These are phyloP conservation scores for Calyptommatus sinebrachiatus DNA, from an alignment of 2,113 vertebrate genomes.

Conservation along the genomic window DNA sequence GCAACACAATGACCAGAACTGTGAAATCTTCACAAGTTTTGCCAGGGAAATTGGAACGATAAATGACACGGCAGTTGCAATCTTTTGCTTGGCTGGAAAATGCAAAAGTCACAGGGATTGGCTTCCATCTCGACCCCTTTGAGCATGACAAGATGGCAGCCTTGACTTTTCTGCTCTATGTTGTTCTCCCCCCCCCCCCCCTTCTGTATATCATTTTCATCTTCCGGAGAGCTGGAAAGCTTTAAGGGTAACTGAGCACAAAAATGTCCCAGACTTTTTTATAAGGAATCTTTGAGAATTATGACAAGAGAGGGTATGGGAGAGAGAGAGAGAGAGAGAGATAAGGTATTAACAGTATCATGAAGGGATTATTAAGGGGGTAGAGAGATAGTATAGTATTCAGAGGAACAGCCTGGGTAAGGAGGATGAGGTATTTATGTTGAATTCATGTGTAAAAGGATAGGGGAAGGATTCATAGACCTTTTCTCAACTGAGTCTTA, in stretches of 20 bases:
- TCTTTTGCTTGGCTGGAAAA: constrained; percentile 48
- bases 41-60: constrained; percentile 58
- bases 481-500: no score
- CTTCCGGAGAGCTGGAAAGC: constrained; percentile 33
- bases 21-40: constrained; percentile 54
- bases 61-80: constrained; percentile 41
- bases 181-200: constrained; percentile 13
- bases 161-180: constrained; percentile 45
- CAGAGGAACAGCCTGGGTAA: constrained; percentile 42
- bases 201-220: constrained; percentile 42
- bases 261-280: constrained; percentile 39
- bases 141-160: constrained; percentile 41
- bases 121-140: neutral
- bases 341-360: constrained; percentile 35
- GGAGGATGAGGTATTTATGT: constrained; percentile 33
- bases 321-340: no score
- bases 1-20: constrained; percentile 51
- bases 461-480: no score
- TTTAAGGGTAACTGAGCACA: constrained; percentile 56
- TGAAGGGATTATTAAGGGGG: constrained; percentile 36
- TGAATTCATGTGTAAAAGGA: neutral
- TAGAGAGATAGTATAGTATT: constrained; percentile 32
- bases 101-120: constrained; percentile 48
- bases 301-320: constrained; percentile 19
- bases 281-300: constrained; percentile 31